A percentile compares a stretch with the other conserved stretches of the same genome.
phyloP scores from a whole-genome alignment of 2,113 vertebrate genomes.

The Ammodytes marinus region DNA sequence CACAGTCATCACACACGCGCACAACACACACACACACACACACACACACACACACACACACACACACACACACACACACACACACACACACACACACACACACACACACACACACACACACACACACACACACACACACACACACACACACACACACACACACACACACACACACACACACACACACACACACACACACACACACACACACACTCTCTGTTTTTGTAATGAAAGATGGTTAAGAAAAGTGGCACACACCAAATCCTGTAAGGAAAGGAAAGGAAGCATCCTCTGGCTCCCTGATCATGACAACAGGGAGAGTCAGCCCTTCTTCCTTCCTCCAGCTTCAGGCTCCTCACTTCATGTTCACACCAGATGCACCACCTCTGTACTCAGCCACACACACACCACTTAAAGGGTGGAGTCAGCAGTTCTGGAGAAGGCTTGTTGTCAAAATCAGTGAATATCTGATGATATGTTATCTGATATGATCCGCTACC shows the following conservation, averaged over 20 bases:
- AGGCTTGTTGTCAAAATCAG: too few relatives aligned
- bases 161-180: background rate
- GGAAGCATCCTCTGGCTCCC: slow-evolving; percentile 21
- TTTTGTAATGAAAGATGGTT: too few relatives aligned
- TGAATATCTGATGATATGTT: too few relatives aligned
- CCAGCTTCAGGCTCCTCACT: slow-evolving; percentile 32
- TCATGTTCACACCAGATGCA: slow-evolving; percentile 75
- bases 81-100: slow-evolving; percentile 1
- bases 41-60: background rate
- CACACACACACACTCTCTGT: background rate
- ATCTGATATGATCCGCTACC: too few relatives aligned
- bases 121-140: background rate
- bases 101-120: background rate
- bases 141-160: background rate
- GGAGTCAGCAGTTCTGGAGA: too few relatives aligned
- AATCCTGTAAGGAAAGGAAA: slow-evolving; percentile 1
- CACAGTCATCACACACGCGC: slow-evolving; percentile 34
- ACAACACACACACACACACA: background rate
- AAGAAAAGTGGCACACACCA: background rate
- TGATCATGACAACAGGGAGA: slow-evolving; percentile 25
- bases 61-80: too few relatives aligned
- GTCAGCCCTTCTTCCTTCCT: background rate
- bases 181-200: background rate
- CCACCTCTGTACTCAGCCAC: slow-evolving; percentile 11
- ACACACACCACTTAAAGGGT: background rate